Base-by-base conservation (phyloP, 2,113 vertebrate genomes). In the Indicator indicator region DNA sequence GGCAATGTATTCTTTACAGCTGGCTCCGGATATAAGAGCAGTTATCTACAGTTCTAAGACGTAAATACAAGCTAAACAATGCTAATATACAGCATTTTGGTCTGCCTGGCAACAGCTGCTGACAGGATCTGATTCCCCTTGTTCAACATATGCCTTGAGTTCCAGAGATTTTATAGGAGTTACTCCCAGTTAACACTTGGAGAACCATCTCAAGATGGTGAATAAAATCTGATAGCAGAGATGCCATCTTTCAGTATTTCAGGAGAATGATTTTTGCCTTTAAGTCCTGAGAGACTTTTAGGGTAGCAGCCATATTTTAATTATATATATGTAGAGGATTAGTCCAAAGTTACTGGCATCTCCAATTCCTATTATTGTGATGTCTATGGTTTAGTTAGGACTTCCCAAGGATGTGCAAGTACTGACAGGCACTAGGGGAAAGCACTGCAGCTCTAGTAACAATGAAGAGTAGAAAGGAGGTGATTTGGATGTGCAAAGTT, bases 1-100 rank as follows among this genome's bases (percentile, higher is more conserved):
- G 91, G 91, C 95, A 93, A 75, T 88, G 89, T 52, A 78, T 93
- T 94, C 48, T 94, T 62, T 89, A 40, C 73, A 88, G 88, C 82
- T 83, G 86, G 79, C 54, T 54, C n/a, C 17, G 42, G 48, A 81
- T 42, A 86, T 32, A 54, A 64, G 54, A 72, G 48, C 79, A 59
- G 75, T 91, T 94, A 78, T 96, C 93, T 95, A 83, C 84, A 32
- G 40, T 59, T 86, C 54, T 7, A 27, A 76, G 83, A 81, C 62
- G 72, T 83, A 95, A 90, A 90, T 78, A 81, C 73, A 93, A 88
- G 75, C 38, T 56, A 80, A 94, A 91, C 46, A 91, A 55, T 59
- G 44, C 62, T 86, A 56, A 87, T 23, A 21, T 79, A 91, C 62
- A 81, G 54, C 79, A 62, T 78, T 93, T 64, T 50, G 63, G 46